phyloP scores from a whole-genome alignment of 1,140 invertebrate species.

The Anthonomus grandis region DNA sequence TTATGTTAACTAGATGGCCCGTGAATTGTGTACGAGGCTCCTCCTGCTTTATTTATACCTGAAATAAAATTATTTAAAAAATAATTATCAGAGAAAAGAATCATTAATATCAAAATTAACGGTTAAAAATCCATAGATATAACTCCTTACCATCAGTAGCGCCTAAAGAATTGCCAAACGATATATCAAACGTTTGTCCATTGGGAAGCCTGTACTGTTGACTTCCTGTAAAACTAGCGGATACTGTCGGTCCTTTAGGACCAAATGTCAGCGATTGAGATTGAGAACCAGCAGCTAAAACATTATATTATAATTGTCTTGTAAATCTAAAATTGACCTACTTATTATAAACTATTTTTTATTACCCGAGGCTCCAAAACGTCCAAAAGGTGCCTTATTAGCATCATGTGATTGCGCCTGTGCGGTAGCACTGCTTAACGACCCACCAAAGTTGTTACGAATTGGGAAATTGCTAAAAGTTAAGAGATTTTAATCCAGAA shows the following conservation, averaged over 20 bases:
- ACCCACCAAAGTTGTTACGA: background rate
- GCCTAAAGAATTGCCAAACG: constrained; percentile 16
- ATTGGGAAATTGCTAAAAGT: background rate
- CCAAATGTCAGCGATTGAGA: constrained; percentile 13
- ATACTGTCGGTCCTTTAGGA: constrained; percentile 10
- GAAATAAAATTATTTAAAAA: no score
- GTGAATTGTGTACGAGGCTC: no score
- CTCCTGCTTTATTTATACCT: no score
- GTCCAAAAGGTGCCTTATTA: constrained; percentile 17
- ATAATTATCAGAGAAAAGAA: no score
- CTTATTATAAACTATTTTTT: no score
- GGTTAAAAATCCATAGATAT: no score
- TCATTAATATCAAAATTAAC: no score
- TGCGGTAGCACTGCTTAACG: background rate
- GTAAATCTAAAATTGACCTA: no score
- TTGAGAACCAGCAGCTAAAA: constrained; percentile 6
- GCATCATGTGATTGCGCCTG: constrained; percentile 19
- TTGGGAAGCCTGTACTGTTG: constrained; percentile 22
- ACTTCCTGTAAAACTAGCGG: constrained; percentile 14
- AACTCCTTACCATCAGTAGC: no score
- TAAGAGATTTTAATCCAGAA: background rate
- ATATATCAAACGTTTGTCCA: constrained; percentile 14
- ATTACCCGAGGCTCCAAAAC: constrained; percentile 19
- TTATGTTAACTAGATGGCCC: no score
- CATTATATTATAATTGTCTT: background rate